phyloP scores from a whole-genome alignment of 2,113 vertebrate species.

The Oncorhynchus mykiss region DNA sequence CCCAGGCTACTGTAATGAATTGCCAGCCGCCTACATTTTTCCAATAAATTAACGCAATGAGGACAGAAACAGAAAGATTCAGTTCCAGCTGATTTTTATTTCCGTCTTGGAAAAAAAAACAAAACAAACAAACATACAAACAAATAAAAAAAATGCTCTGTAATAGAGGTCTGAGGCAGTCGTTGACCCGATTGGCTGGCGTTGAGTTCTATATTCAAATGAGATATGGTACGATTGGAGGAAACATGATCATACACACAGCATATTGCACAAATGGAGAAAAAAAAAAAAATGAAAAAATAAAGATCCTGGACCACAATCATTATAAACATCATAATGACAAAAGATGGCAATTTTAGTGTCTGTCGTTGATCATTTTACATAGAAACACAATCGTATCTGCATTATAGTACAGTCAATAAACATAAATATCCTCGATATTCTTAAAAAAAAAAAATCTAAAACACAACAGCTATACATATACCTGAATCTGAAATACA shows the following conservation, averaged over 20 bases:
- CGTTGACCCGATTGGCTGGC: slow-evolving; percentile 98
- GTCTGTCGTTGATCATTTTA: slow-evolving; percentile 93
- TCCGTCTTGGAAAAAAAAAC: slow-evolving; percentile 88
- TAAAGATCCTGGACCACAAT: slow-evolving; percentile 83
- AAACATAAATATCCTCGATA: slow-evolving; percentile 97
- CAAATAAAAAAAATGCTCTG: slow-evolving; percentile 71
- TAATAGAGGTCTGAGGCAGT: slow-evolving; percentile 99
- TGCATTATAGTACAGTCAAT: slow-evolving; percentile 99
- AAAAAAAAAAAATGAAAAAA: slow-evolving; percentile 71
- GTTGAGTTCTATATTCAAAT: slow-evolving; percentile 83
- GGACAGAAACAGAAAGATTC: slow-evolving; percentile 72
- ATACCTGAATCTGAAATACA: slow-evolving; percentile 98
- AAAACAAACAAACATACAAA: slow-evolving; percentile 58
- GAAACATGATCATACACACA: slow-evolving; percentile 92
- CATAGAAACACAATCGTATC: slow-evolving; percentile 94
- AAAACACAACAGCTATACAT: slow-evolving; percentile 99
- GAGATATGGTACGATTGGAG: slow-evolving; percentile 86
- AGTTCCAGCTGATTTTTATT: slow-evolving; percentile 99
- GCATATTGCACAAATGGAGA: slow-evolving; percentile 99
- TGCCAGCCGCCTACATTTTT: too few relatives aligned
- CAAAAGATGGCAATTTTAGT: slow-evolving; percentile 90
- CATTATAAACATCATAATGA: slow-evolving; percentile 82
- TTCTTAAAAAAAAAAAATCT: slow-evolving; percentile 78
- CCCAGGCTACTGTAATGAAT: too few relatives aligned
- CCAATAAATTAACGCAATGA: slow-evolving; percentile 10